These are phyloP conservation scores for Bimastos eiseni DNA, from an alignment of 2,888 invertebrate species.

Conservation along the genomic window DNA sequence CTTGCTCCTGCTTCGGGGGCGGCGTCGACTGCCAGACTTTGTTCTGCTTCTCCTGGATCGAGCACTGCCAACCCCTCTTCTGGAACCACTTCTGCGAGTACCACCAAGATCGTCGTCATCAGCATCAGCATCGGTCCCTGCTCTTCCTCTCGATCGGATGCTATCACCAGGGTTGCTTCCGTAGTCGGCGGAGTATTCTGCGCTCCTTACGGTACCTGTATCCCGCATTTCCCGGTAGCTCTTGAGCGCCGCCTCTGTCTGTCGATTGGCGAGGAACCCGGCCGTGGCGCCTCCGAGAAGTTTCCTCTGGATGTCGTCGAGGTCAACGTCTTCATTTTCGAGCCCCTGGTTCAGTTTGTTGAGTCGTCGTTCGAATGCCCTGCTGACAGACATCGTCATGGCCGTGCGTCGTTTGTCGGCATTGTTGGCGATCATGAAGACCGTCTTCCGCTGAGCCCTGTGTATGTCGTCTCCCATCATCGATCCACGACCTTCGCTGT, in stretches of 20 bases:
- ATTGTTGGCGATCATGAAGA: background rate
- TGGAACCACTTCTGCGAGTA: background rate
- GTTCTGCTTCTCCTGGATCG: background rate
- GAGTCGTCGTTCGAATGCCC: background rate
- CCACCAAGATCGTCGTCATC: background rate
- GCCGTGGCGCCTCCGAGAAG: slow-evolving; percentile 14
- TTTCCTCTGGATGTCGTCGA: background rate
- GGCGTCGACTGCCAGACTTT: background rate
- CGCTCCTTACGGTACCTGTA: background rate
- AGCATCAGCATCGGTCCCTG: background rate
- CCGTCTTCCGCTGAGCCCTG: background rate
- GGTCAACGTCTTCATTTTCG: background rate
- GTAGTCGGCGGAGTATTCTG: slow-evolving; percentile 4
- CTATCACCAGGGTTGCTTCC: background rate
- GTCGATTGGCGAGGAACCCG: slow-evolving; percentile 9
- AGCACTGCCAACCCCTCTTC: background rate
- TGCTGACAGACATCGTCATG: slow-evolving; percentile 2
- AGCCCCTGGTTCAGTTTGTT: background rate
- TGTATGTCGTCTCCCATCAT: background rate
- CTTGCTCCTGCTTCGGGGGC: background rate
- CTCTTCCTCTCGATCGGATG: background rate
- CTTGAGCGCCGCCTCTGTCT: background rate
- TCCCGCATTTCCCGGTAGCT: slow-evolving; percentile 9
- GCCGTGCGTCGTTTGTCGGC: slow-evolving; percentile 17
- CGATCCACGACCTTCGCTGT: background rate